phyloP scores from a whole-genome alignment of 2,113 vertebrate genomes.

The Sarotherodon lohbergeri region DNA sequence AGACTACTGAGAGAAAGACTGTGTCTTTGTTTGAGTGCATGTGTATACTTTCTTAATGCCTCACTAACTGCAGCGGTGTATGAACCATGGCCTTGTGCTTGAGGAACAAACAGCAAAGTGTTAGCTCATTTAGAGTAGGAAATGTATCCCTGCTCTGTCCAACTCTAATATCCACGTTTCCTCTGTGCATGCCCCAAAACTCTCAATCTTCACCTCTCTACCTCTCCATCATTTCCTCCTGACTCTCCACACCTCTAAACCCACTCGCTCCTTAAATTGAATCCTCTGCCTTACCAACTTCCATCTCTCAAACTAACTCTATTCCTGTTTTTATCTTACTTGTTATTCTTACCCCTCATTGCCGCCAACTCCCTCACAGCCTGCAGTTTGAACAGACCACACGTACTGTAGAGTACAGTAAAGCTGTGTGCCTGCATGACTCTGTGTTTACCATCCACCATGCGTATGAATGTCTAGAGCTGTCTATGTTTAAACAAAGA shows the following conservation, averaged over 20 bases:
- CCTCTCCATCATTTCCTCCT: conserved; percentile 18
- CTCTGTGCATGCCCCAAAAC: conserved; percentile 3
- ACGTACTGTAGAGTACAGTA: neutral
- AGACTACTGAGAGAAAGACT: conserved; percentile 55
- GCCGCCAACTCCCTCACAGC: conserved; percentile 31
- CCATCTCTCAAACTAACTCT: neutral
- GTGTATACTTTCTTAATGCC: conserved; percentile 52
- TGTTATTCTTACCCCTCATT: neutral
- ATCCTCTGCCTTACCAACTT: neutral
- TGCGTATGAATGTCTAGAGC: neutral
- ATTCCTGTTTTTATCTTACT: neutral
- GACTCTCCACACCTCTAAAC: neutral
- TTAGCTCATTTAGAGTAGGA: conserved; percentile 60
- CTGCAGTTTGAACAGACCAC: conserved; percentile 61
- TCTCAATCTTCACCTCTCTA: conserved; percentile 22
- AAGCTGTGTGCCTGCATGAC: neutral
- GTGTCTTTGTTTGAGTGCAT: conserved; percentile 21
- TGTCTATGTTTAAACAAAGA: neutral
- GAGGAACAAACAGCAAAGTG: conserved; percentile 78
- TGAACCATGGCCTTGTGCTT: conserved; percentile 80
- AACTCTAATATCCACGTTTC: conserved; percentile 27
- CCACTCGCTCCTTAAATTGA: neutral
- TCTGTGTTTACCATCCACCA: neutral
- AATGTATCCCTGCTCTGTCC: conserved; percentile 30
- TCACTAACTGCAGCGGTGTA: conserved; percentile 35